Evolutionary conservation across 1,140 invertebrate species (phyloP).

Genomic region (Carposina sasakii): DNA sequence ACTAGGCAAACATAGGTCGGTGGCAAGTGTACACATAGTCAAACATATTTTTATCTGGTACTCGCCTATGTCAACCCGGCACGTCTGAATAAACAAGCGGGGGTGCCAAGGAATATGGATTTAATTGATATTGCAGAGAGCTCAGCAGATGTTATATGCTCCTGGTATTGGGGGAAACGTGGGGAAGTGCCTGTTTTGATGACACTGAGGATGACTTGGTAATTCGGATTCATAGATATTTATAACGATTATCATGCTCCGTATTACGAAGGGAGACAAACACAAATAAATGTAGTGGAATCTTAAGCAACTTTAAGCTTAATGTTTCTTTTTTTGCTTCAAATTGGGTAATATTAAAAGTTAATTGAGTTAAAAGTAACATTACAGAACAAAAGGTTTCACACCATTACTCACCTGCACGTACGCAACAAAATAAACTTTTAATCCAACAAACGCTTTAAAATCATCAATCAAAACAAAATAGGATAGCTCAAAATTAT

Average conservation of each 20-base stretch:
- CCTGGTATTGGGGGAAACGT: constrained; percentile 19
- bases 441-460: constrained; percentile 21
- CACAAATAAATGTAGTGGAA: no score
- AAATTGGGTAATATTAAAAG: no score
- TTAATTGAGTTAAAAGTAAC: no score
- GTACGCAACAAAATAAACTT: no score
- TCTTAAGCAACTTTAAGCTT: no score
- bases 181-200: not conserved
- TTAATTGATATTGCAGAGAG: constrained; percentile 47
- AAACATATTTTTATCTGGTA: constrained; percentile 58
- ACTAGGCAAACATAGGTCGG: constrained; percentile 28
- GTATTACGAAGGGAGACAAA: no score
- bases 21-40: constrained; percentile 42
- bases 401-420: no score
- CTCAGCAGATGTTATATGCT: constrained; percentile 21
- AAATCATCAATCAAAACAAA: constrained; percentile 44
- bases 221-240: no score
- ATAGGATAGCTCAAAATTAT: constrained; percentile 25
- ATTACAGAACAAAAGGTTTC: no score
- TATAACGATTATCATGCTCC: no score
- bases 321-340: no score
- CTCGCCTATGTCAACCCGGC: constrained; percentile 37
- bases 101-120: constrained; percentile 34
- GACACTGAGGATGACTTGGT: no score
- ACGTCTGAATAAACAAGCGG: constrained; percentile 44